Base-by-base conservation (phyloP, 2,797 vertebrate species). In the Triplophysa yarkandensis region DNA sequence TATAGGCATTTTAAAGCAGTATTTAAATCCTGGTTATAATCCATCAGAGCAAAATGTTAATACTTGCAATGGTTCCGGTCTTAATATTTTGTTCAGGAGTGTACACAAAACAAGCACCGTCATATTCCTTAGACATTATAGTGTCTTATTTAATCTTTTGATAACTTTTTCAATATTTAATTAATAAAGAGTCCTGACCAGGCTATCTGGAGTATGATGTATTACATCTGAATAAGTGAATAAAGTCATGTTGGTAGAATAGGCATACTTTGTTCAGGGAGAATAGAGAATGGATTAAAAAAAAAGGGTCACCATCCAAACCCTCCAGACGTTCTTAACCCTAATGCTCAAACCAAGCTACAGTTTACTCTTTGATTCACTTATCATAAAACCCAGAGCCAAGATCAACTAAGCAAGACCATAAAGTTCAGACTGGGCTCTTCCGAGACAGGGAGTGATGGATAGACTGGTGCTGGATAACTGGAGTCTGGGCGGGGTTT, bases 331-430 rank as follows among this genome's bases (percentile, higher is more conserved):
- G 61, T 66, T 74, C 50, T 55, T 32, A 65, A 57, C 70, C 46
- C 23, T 25, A 65, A 72, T 34, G 61, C 43, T 60, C 23, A 73
- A 64, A 55, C 21, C 34, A 73, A 73, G 32, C 55, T 58, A 28
- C 55, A 0, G 17, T 32, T 58, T 16, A 7, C 16, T 32, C 27
- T 32, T 7, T n/a, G 27, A 57, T 57, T 17, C 28, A 32, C 27
- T 32, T 58, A 32, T 32, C 3, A 23, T 11, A 14, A 8, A 55
- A 16, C 17, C 23, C 36, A 43, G n/a, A n/a, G 61, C 71, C 62
- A 74, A 66, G 5, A 55, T n/a, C 27, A 52, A 55, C 48, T 30
- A 34, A 21, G 17, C 1, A 23, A 4, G 27, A 55, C 34, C 52
- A 27, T 23, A 55, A 32, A n/a, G 9, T 58, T 61, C 14, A 71